Percentiles rank a stretch among this genome's conserved stretches.
These are phyloP conservation scores for Tokudaia muenninki DNA, from an alignment of 2,797 vertebrate genomes.

Conservation along the genomic window DNA sequence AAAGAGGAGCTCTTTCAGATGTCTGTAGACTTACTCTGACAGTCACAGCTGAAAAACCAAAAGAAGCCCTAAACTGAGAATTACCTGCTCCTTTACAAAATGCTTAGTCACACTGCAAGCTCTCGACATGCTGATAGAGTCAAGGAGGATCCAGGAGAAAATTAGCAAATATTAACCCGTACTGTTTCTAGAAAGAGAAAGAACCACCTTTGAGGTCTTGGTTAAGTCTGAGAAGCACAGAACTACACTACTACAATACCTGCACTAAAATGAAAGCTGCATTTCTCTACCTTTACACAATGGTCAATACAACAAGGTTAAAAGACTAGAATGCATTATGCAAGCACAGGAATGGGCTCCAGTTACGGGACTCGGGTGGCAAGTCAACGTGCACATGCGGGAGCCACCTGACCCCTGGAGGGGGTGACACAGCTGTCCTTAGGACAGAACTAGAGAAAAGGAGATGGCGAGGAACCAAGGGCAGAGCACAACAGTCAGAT, in stretches of 20 bases:
- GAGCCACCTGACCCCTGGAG: too few species aligned
- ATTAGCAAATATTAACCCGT: not conserved
- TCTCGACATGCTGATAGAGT: not conserved
- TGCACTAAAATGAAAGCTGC: not conserved
- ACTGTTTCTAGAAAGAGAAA: not conserved
- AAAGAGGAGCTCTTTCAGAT: conserved; percentile 21
- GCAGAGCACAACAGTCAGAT: conserved; percentile 1
- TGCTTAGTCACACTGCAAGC: not conserved
- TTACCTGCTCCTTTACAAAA: not conserved
- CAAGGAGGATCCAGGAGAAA: not conserved
- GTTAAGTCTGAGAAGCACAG: not conserved
- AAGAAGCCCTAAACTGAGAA: not conserved
- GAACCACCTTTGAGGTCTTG: not conserved
- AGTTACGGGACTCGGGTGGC: rapidly evolving
- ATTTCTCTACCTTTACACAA: conserved; percentile 6
- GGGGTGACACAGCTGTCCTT: not conserved
- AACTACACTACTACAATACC: not conserved
- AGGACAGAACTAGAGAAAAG: not conserved
- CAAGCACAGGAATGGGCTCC: too few species aligned
- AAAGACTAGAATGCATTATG: not conserved
- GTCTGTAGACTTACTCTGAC: conserved; percentile 12
- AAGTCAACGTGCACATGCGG: not conserved
- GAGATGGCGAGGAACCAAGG: not conserved
- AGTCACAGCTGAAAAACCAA: not conserved
- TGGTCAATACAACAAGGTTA: not conserved